Base-by-base conservation (phyloP, 1,140 invertebrate genomes). In the Luehdorfia chinensis region DNA sequence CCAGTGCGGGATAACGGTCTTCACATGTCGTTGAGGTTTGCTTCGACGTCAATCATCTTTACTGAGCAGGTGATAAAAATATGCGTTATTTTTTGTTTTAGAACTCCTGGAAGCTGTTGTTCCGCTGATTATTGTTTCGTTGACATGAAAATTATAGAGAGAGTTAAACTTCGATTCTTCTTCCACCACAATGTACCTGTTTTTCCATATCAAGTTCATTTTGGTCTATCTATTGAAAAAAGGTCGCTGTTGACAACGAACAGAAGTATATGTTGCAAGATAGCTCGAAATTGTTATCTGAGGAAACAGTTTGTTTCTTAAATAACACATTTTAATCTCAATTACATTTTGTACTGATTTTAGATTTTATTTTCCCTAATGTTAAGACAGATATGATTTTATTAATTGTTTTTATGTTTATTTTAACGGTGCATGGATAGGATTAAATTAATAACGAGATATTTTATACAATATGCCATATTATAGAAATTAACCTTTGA, bases 191-290 rank as follows among this genome's bases (percentile, higher is more conserved):
- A 84, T 43, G 78, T 85, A 6, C 81, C 81, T 5, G 81, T 85
- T 1, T 83, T 81, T 48, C 81, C 81, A 0, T 85, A 85, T 52
- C 83, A 86, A 48, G n/a, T 86, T 79, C 37, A 84, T 86, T 33
- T 49, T 86, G 12, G 71, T 84, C 8, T 77, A 79, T 34, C 56
- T 86, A 5, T 47, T 86, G 16, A 86, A 84, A 21, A n/a, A 64
- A 75, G 18, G 83, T 79, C 3, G 58, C 50, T 1, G 81, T 85
- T 2, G 66, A 80, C 4, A 77, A 85, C 36, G 70, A 85, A 66
- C 72, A 80, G 15, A 85, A 85, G 50, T 85, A 85, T 54, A 57
- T 83, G 45, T 54, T 84, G 21, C 81, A 84, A 55, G 81, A 85
- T 37, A 81, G 68, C 47, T 72, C 64, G 56, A 74, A 68, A 47